phyloP scores from a whole-genome alignment of 2,888 invertebrate genomes.

The Parapristionchus giblindavisi region DNA sequence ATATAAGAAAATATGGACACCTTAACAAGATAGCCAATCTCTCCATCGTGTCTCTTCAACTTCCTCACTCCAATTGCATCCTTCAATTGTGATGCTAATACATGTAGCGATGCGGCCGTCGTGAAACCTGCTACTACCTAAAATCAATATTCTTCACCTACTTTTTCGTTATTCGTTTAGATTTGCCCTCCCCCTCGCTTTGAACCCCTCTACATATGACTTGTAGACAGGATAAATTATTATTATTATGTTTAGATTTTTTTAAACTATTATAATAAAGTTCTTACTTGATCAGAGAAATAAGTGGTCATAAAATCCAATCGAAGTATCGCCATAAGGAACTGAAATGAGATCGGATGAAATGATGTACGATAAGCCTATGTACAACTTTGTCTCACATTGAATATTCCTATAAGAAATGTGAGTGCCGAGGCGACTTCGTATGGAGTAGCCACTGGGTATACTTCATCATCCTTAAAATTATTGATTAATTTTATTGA shows the following conservation, averaged over 20 bases:
- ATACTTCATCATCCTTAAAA: too few relatives aligned
- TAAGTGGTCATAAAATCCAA: slow-evolving; percentile 70
- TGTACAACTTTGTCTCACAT: slow-evolving; percentile 74
- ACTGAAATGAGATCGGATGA: slow-evolving; percentile 72
- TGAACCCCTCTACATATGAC: not conserved
- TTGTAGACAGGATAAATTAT: too few relatives aligned
- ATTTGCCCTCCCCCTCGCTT: not conserved
- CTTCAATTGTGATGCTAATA: slow-evolving; percentile 73
- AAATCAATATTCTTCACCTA: not conserved
- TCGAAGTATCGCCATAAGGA: slow-evolving; percentile 81
- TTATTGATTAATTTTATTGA: too few relatives aligned
- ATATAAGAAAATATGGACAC: slow-evolving; percentile 54
- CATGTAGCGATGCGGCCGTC: slow-evolving; percentile 73
- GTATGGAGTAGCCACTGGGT: slow-evolving; percentile 74
- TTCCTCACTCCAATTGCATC: slow-evolving; percentile 71
- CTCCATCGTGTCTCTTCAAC: slow-evolving; percentile 69
- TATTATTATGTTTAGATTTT: too few relatives aligned
- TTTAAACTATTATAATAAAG: not conserved
- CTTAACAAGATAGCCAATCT: slow-evolving; percentile 71
- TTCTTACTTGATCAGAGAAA: slow-evolving; percentile 64
- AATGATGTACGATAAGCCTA: not conserved
- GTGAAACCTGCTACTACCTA: slow-evolving; percentile 73
- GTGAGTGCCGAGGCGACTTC: slow-evolving; percentile 82
- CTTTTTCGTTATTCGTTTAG: not conserved
- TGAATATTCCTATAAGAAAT: slow-evolving; percentile 80